Base-by-base conservation (phyloP, 2,113 vertebrate species). In the Anolis sagrei region DNA sequence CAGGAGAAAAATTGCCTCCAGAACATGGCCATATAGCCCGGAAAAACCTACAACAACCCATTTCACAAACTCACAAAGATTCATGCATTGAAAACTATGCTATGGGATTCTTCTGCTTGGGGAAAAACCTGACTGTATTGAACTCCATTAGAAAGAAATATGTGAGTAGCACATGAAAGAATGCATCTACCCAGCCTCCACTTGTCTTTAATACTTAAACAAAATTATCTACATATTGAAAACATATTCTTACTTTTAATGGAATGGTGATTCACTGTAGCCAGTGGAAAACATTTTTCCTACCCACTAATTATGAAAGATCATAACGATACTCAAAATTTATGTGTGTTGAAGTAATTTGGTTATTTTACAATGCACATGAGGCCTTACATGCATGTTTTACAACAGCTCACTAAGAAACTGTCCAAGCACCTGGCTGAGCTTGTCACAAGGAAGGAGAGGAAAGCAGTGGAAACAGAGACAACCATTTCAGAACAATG, bases 281-380 rank as follows among this genome's bases (percentile, higher is more conserved):
- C 89, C 64, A 87, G 85, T 90, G 86, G 89, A 93, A 91, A 94
- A 91, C 86, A 66, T 84, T 29, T 94, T 93, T 79, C 79, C 88
- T 90, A 89, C 85, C 77, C 89, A 86, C 75, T 93, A 88, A 93
- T 92, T 93, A 92, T 93, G 91, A 93, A 90, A 93, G 88, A 93
- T 91, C 86, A 93, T 93, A 91, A 94, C 90, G 88, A 90, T 25
- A 79, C 79, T 88, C 83, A 82, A 66, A 91, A 90, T 89, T 83
- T 89, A 92, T 87, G 90, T 6, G 84, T 48, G 83, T 82, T 94
- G 93, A 92, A 93, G 81, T 80, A 92, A 93, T 93, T 91, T 91
- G 89, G 88, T 87, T 92, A 85, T 89, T 94, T 94, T 92, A 94
- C 91, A 94, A 85, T 0, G 75, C 92, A 91, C 84, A 1, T 0